Base-by-base conservation (phyloP, 2,888 invertebrate genomes). In the Acanthopleura granulata region DNA sequence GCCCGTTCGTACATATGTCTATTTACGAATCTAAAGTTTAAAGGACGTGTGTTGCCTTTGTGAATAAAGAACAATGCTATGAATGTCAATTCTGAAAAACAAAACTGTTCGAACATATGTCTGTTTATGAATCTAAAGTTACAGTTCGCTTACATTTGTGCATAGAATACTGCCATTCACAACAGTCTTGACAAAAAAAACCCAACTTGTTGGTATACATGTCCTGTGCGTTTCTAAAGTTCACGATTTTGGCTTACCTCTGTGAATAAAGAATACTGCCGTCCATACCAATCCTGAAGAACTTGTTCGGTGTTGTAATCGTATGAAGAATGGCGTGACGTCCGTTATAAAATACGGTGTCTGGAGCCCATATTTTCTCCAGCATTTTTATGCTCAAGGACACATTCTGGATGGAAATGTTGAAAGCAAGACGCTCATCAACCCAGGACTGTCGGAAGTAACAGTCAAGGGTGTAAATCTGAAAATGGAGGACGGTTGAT, bases 291-390 rank as follows among this genome's bases (percentile, higher is more conserved):
- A 98, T 95, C 80, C 98, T 92, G 62, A 98, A 92, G 83, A 98
- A 92, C 91, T 97, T 97, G 91, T 98, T 98, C 0, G 97, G 97
- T 49, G 96, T 96, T 0, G 98, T 97, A 81, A 98, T 96, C 51
- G 96, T 96, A 91, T 98, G 98, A 51, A 98, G 95, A 87, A 97
- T 97, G 16, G 97, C 97, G 83, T 85, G 83, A 22, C 84, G 81
- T 15, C 89, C 89, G 78, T 89, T 89, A 72, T 83, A 83, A 76
- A 91, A 90, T 88, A 96, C 97, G 0, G 97, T 97, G 91, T 98
- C 98, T 0, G 98, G 98, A 81, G 96, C 93, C 98, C 98, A 98
- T 85, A 98, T 96, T 85, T 95, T 93, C 89, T 97, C 97, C 87
- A 95, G 91, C 93, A 95, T 95, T 76, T 94, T 94, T 85, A 95